Conservation (phyloP, 2,797 vertebrate genomes). For the Neosilurus hyrtlii region DNA sequence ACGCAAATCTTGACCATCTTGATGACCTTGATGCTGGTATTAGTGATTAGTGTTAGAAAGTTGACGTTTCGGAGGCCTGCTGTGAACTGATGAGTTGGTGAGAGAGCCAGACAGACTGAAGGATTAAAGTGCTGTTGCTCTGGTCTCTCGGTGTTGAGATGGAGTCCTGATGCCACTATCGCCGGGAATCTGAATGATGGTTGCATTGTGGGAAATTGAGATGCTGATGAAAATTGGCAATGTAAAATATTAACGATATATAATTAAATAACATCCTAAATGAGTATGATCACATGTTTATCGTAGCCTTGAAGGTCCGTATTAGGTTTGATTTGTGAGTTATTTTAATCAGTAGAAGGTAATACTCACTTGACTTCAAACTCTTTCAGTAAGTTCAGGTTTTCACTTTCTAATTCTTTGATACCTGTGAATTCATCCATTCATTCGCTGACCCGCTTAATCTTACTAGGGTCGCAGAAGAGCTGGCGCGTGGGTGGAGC, state of each 20-base stretch:
- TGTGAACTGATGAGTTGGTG: not conserved
- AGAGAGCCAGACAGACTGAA: not conserved
- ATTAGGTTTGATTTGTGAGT: not conserved
- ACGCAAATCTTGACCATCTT: not conserved
- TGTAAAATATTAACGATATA: too few relatives aligned
- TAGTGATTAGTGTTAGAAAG: too few relatives aligned
- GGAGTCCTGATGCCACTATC: not conserved
- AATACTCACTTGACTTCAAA: not conserved
- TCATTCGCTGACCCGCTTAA: too few relatives aligned
- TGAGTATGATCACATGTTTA: too few relatives aligned
- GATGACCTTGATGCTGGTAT: not conserved
- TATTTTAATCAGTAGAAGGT: not conserved
- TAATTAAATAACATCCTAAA: too few relatives aligned
- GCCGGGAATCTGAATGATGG: not conserved
- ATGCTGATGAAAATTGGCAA: not conserved
- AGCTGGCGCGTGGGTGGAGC: too few relatives aligned
- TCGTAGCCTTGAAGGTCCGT: not conserved
- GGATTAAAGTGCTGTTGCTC: not conserved
- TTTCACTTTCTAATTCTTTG: not conserved
- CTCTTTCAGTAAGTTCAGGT: not conserved
- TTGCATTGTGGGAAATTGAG: not conserved
- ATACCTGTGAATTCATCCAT: too few relatives aligned
- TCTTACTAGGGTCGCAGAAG: too few relatives aligned
- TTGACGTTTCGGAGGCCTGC: too few relatives aligned
- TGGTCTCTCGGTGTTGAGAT: not conserved